Evolutionary conservation across 2,888 invertebrate species (phyloP).

Genomic region (Odontothrips loti): DNA sequence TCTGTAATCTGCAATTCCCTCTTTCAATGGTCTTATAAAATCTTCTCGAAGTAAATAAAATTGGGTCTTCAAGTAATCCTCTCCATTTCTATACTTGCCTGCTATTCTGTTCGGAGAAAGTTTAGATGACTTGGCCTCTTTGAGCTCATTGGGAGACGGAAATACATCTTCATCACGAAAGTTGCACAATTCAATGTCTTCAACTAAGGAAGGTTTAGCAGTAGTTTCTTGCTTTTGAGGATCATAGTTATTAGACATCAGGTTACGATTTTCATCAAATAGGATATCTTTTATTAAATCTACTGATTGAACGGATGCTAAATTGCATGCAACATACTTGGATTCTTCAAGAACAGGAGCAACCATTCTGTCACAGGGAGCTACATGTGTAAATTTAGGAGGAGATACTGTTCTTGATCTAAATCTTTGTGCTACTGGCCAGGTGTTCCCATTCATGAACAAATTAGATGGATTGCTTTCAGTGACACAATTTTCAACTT

Average conservation of each 20-base stretch:
- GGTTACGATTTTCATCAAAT: neutral
- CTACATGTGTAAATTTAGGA: neutral
- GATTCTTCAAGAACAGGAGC: neutral
- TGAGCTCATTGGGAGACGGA: neutral
- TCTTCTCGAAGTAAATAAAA: constrained; percentile 75
- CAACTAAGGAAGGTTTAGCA: neutral
- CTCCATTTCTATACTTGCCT: constrained; percentile 60
- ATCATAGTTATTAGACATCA: neutral
- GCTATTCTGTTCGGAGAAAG: constrained; percentile 54
- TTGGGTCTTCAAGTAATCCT: constrained; percentile 73
- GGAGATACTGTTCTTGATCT: neutral
- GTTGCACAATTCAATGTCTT: neutral
- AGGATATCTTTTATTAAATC: neutral
- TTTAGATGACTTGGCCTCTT: neutral
- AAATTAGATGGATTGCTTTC: neutral
- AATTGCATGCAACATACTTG: neutral
- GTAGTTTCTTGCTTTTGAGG: neutral
- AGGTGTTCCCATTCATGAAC: neutral
- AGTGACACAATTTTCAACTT: neutral
- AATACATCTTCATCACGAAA: neutral
- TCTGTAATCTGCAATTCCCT: constrained; percentile 48
- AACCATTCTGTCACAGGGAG: neutral
- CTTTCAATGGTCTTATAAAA: constrained; percentile 66
- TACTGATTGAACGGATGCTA: neutral
- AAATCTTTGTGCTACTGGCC: neutral